phyloP scores from a whole-genome alignment of 2,888 invertebrate genomes.

The Drosophila stalkeri region DNA sequence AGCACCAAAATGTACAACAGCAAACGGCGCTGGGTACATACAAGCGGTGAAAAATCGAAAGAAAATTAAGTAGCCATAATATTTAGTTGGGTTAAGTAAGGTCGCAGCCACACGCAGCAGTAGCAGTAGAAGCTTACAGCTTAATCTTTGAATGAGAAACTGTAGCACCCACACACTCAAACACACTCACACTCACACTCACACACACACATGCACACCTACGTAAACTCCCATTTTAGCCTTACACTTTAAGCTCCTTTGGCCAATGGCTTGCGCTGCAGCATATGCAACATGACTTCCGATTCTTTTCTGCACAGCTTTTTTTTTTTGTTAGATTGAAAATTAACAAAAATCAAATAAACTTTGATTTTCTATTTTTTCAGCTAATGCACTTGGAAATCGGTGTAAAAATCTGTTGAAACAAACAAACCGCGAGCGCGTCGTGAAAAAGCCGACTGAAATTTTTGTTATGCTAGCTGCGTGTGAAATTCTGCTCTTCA shows the following conservation, averaged over 20 bases:
- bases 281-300: slow-evolving; percentile 16
- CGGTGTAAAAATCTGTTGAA: slow-evolving; percentile 46
- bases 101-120: neutral
- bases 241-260: slow-evolving; percentile 34
- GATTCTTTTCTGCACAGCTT: slow-evolving; percentile 11
- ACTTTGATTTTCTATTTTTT: slow-evolving; percentile 5
- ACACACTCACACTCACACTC: slow-evolving; percentile 1
- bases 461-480: slow-evolving; percentile 72
- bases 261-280: slow-evolving; percentile 9
- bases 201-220: slow-evolving; percentile 1
- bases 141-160: slow-evolving; percentile 44
- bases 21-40: slow-evolving; percentile 35
- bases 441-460: slow-evolving; percentile 80
- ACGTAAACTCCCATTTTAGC: slow-evolving; percentile 7
- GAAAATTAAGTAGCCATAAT: slow-evolving; percentile 54
- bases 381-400: slow-evolving; percentile 27
- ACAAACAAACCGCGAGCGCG: slow-evolving; percentile 76
- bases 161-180: slow-evolving; percentile 4
- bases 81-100: slow-evolving; percentile 22
- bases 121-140: slow-evolving; percentile 5
- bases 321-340: neutral
- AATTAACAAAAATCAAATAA: slow-evolving; percentile 23
- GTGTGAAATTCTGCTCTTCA: slow-evolving; percentile 63
- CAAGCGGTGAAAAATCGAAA: slow-evolving; percentile 66
- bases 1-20: slow-evolving; percentile 12